Conservation (phyloP, 2,797 vertebrate genomes). For the Manis javanica region DNA sequence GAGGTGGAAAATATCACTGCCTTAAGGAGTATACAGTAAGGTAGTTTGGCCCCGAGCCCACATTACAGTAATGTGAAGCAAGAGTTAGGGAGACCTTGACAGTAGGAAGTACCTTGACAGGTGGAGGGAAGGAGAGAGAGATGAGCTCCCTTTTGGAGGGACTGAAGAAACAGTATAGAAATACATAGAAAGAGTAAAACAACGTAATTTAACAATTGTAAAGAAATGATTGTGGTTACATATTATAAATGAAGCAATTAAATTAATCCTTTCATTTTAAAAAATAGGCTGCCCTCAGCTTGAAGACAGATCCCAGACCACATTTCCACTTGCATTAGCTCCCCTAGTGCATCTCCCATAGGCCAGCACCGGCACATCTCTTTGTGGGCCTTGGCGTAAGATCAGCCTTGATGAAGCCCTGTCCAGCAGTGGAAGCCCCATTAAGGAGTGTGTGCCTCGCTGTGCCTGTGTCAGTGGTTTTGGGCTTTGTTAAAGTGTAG, state of each 20-base stretch:
- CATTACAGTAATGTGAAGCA: background rate
- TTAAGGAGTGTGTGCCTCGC: background rate
- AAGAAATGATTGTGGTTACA: background rate
- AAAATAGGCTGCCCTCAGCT: background rate
- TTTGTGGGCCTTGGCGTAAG: background rate
- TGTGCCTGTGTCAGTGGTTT: background rate
- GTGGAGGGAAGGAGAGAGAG: background rate
- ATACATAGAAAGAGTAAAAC: background rate
- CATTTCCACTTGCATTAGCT: background rate
- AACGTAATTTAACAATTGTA: background rate
- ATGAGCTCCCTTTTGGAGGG: background rate
- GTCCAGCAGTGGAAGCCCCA: no score
- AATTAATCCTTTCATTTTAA: constrained; percentile 6
- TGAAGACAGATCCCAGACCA: background rate
- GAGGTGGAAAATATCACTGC: background rate
- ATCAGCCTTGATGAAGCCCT: background rate
- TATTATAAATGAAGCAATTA: background rate
- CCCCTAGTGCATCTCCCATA: background rate
- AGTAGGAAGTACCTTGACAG: background rate
- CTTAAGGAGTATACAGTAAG: background rate
- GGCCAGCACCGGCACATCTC: background rate
- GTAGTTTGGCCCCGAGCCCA: background rate
- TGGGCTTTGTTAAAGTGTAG: background rate
- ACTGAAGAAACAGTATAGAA: background rate
- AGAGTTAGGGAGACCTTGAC: background rate